Conservation (phyloP, 2,888 invertebrate genomes). For the Hydrotaea diabolus region DNA sequence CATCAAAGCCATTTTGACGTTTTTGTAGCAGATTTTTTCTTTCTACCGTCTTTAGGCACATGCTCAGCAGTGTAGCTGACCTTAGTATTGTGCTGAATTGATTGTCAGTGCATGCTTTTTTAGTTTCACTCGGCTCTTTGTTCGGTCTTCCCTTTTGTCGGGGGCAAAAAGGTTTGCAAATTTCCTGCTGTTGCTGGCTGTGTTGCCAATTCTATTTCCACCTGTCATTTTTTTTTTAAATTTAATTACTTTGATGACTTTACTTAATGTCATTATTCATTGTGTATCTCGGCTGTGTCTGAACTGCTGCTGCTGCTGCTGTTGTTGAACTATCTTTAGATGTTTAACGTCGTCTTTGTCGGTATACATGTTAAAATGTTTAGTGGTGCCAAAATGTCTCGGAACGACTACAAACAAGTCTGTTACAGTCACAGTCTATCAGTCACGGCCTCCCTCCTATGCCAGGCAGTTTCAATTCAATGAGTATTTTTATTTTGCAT, state of each 20-base stretch:
- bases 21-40: no score
- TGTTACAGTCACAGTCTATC: neutral
- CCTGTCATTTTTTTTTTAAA: slow-evolving; percentile 12
- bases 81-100: neutral
- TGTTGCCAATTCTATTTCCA: slow-evolving; percentile 1
- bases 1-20: no score
- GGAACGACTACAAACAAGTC: neutral
- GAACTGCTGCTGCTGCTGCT: neutral
- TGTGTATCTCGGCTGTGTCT: neutral
- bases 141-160: neutral
- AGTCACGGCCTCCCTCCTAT: neutral
- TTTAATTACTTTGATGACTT: slow-evolving; percentile 17
- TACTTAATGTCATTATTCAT: slow-evolving; percentile 6
- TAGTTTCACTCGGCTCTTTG: neutral
- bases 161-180: neutral
- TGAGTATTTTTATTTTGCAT: no score
- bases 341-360: neutral
- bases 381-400: slow-evolving; percentile 31
- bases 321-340: no score
- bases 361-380: neutral
- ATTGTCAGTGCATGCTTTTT: neutral
- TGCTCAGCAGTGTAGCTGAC: neutral
- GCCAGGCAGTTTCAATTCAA: no score
- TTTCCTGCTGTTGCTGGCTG: neutral
- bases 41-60: no score